phyloP scores from a whole-genome alignment of 2,888 invertebrate genomes.

The Entomobrya multifasciata region DNA sequence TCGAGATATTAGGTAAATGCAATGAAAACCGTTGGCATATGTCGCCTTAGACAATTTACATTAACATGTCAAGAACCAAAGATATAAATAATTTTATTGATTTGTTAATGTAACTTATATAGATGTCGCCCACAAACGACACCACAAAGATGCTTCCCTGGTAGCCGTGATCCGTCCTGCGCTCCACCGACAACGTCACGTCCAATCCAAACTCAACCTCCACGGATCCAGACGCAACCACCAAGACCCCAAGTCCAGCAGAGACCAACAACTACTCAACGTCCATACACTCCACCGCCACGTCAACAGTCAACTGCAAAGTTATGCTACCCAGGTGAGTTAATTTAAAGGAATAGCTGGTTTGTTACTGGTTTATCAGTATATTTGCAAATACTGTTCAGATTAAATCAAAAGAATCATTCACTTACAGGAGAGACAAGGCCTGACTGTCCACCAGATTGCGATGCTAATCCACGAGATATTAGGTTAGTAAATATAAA shows the following conservation, averaged over 20 bases:
- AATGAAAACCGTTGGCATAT: too few relatives aligned
- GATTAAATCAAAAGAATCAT: too few relatives aligned
- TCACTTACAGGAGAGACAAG: constrained; percentile 60
- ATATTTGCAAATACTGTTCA: too few relatives aligned
- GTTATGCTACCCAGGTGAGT: constrained; percentile 67
- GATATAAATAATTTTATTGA: too few relatives aligned
- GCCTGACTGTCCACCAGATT: constrained; percentile 79
- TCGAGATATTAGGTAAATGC: constrained; percentile 79
- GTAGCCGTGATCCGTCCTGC: constrained; percentile 11
- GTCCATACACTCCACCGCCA: constrained; percentile 18
- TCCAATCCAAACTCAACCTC: constrained; percentile 22
- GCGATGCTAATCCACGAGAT: constrained; percentile 80
- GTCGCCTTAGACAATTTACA: too few relatives aligned
- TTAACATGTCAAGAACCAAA: too few relatives aligned
- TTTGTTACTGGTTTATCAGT: too few relatives aligned
- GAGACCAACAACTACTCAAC: constrained; percentile 71
- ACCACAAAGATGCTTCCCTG: background rate
- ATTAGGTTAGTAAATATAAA: constrained; percentile 76
- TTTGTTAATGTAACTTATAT: too few relatives aligned
- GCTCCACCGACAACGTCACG: constrained; percentile 46
- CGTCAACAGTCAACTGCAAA: background rate
- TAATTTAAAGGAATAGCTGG: too few relatives aligned
- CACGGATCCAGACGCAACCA: background rate
- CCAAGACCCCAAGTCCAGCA: background rate
- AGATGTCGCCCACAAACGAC: background rate